Evolutionary conservation across 2,113 vertebrate genomes (phyloP), one percentile per base, ranked within the genome.

Genomic region (Gavialis gangeticus): DNA sequence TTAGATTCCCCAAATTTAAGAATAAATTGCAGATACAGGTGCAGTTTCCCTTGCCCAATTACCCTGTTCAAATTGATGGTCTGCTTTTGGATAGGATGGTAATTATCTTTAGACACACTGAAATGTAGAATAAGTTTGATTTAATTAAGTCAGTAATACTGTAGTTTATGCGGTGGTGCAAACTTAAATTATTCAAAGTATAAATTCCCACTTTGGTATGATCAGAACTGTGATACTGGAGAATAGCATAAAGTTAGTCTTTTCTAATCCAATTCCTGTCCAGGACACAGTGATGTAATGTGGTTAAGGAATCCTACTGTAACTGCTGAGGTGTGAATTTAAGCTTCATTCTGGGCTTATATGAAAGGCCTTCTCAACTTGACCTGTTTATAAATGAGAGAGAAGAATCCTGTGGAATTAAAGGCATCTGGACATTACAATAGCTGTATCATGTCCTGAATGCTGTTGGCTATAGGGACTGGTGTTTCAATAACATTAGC

Each of bases 141-240:
- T 96, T 97, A 97, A 96, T 97, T 97, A 97, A 96, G 96, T 97
- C 87, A 94, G 77, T 87, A 93, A 37, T 24, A 55, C 37, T 81
- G 57, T 92, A 95, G 97, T 97, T 97, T 95, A 97, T 87, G 94
- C 96, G 95, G 96, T 93, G 60, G 86, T 94, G 67, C 76, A 93
- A 66, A 57, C 17, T 97, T 96, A 97, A 96, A 96, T 96, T 96
- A 97, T 95, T 97, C 78, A 95, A 75, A 79, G 63, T 59, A 62
- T 15, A 92, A 81, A 91, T 90, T 79, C 57, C 85, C 79, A 95
- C 95, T 75, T 95, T 79, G 85, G 46, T n/a, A n/a, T 46, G n/a
- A 71, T 12, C 69, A 71, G 10, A 11, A 22, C 37, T 24, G 30
- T 37, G 34, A 10, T 69, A 69, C 18, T 69, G 34, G 30, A 17